Evolutionary conservation across 2,888 invertebrate genomes (phyloP).

Genomic region (Macrophya annulata): DNA sequence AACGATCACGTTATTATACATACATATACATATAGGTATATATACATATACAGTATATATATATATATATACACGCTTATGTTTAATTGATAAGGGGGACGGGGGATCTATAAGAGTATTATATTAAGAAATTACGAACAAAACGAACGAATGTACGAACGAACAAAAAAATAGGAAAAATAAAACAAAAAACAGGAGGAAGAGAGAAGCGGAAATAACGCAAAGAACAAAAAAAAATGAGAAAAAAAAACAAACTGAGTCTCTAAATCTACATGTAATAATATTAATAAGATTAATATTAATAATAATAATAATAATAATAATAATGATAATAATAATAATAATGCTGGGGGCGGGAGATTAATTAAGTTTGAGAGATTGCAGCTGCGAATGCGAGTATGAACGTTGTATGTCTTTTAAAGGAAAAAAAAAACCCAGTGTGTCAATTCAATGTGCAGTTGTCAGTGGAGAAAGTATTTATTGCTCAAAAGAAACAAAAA

Average conservation of each 20-base stretch:
- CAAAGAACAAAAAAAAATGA: not conserved
- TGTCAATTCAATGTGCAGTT: conserved; percentile 79
- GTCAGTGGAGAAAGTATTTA: conserved; percentile 79
- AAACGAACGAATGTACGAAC: not conserved
- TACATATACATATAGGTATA: too few relatives aligned
- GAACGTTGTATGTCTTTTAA: conserved; percentile 30
- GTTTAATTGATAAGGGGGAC: not conserved
- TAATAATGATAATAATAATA: not conserved
- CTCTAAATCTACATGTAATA: not conserved
- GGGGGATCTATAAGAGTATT: not conserved
- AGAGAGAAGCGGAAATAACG: not conserved
- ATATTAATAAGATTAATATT: not conserved
- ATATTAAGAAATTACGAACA: not conserved
- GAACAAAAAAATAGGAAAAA: too few relatives aligned
- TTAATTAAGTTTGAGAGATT: not conserved
- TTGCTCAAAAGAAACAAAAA: conserved; percentile 74
- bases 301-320: conserved; percentile 6
- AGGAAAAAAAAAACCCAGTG: conserved; percentile 67
- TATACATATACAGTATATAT: not conserved
- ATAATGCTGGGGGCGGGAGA: not conserved
- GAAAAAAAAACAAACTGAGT: not conserved
- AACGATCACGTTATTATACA: not conserved
- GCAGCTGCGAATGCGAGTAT: not conserved
- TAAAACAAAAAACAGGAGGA: not conserved
- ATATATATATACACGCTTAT: not conserved